Conservation (phyloP, 2,797 vertebrate genomes). For the Halcyon leucocephala region DNA sequence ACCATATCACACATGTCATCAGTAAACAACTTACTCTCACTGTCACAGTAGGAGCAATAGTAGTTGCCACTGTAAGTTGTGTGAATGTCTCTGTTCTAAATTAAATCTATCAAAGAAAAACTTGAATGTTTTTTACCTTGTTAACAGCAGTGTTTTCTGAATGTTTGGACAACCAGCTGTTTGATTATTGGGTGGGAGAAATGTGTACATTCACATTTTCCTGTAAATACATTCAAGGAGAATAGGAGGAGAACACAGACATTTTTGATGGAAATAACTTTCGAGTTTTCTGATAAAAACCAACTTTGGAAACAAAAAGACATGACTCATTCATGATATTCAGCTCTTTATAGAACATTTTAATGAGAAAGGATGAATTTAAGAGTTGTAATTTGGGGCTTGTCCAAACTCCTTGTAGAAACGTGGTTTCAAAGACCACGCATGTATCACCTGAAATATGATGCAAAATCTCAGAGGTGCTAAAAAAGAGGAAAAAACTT, state of each 20-base stretch:
- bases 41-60: not conserved
- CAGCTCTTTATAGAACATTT: too few species aligned
- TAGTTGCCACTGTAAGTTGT: not conserved
- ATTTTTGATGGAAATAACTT: not conserved
- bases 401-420: not conserved
- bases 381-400: not conserved
- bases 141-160: not conserved
- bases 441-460: not conserved
- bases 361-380: not conserved
- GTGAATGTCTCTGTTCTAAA: not conserved
- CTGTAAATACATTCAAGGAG: not conserved
- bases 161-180: not conserved
- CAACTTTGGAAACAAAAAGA: too few species aligned
- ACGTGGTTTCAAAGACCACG: not conserved
- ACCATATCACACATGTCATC: accelerated
- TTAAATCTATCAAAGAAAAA: not conserved
- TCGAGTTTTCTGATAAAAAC: too few species aligned
- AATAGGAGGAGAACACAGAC: not conserved
- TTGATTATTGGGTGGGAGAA: not conserved
- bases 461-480: not conserved
- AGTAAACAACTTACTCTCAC: too few species aligned
- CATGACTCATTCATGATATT: too few species aligned
- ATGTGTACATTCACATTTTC: not conserved
- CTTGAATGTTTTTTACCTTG: not conserved
- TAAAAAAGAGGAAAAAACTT: not conserved